Evolutionary conservation across 2,113 vertebrate species (phyloP).

Genomic region (Myotis davidii): DNA sequence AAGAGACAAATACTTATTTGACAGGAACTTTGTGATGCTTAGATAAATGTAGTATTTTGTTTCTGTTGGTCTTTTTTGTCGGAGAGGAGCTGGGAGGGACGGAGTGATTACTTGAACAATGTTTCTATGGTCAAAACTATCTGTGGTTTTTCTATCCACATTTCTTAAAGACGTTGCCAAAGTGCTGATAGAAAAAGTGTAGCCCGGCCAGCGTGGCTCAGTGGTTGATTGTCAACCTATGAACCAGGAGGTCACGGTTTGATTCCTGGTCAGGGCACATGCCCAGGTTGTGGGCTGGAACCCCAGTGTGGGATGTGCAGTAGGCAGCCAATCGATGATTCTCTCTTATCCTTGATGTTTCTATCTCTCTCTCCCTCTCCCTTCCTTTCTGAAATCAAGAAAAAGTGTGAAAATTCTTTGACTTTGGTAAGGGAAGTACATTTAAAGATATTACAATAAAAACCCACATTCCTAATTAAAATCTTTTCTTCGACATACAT

Average conservation of each 20-base stretch:
- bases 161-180: background rate
- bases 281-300: no score
- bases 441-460: constrained; percentile 15
- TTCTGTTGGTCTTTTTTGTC: background rate
- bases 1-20: constrained; percentile 16
- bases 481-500: constrained; percentile 13
- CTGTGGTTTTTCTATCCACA: background rate
- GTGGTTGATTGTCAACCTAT: no score
- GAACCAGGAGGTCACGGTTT: no score
- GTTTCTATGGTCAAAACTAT: background rate
- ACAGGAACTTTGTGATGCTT: constrained; percentile 8
- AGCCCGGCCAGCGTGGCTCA: no score
- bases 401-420: constrained; percentile 26
- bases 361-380: no score
- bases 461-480: background rate
- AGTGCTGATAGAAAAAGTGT: background rate
- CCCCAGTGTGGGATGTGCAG: no score
- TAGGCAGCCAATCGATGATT: no score
- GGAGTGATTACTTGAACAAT: background rate
- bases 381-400: background rate
- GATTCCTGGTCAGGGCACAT: no score
- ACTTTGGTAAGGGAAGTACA: background rate
- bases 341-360: no score
- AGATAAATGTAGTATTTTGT: background rate
- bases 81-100: background rate